These are phyloP conservation scores for Prionace glauca DNA, from an alignment of 2,797 vertebrate species.

Conservation along the genomic window DNA sequence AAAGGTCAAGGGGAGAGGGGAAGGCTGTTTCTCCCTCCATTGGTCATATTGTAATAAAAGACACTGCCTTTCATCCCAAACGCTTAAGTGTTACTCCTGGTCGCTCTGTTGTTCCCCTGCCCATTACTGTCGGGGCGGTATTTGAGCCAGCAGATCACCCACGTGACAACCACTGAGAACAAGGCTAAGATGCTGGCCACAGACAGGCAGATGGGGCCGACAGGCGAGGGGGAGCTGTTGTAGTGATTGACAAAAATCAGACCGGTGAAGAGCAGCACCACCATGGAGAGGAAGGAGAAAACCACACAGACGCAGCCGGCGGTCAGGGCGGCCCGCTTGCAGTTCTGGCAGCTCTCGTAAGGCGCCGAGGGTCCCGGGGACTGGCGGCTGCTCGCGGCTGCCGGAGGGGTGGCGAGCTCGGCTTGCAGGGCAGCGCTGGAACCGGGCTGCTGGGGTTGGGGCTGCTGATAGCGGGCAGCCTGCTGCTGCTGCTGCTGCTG, in stretches of 20 bases:
- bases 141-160: constrained; percentile 87
- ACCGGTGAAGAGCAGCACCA: constrained; percentile 87
- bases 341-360: constrained; percentile 81
- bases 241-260: constrained; percentile 90
- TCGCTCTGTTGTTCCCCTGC: constrained; percentile 52
- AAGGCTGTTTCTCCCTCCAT: background rate
- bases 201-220: constrained; percentile 84
- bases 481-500: constrained; percentile 33
- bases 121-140: constrained; percentile 71
- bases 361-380: constrained; percentile 47
- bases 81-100: constrained; percentile 56
- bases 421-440: constrained; percentile 42
- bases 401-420: constrained; percentile 28
- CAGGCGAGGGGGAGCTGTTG: constrained; percentile 70
- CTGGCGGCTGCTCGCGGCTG: background rate
- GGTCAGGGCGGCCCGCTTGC: constrained; percentile 78
- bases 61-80: background rate
- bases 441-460: constrained; percentile 50
- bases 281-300: constrained; percentile 87
- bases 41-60: background rate
- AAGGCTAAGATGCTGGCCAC: constrained; percentile 87
- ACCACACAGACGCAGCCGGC: constrained; percentile 87
- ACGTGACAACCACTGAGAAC: constrained; percentile 85
- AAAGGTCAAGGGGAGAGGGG: background rate
- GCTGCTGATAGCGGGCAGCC: constrained; percentile 60